A percentile compares a stretch with the other conserved stretches of the same genome.
Evolutionary conservation across 64 coral and sea anemone species (phyloP).

Genomic region (Cladopsammia gracilis): DNA sequence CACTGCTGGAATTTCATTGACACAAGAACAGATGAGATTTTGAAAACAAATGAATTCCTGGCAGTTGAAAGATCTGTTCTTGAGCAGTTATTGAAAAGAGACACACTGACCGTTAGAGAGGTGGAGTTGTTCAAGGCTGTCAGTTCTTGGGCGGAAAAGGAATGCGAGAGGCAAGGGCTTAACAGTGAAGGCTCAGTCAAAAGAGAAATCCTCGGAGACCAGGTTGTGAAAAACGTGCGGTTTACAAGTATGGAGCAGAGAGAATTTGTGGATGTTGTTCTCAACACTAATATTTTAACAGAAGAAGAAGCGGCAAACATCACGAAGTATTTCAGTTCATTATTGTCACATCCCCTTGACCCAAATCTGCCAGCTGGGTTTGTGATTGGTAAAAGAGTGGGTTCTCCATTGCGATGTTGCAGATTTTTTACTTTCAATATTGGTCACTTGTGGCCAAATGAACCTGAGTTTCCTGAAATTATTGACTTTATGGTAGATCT

Average conservation of each 20-base stretch:
- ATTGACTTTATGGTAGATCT: background rate
- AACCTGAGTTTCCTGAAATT: background rate
- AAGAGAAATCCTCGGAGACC: constrained; percentile 34
- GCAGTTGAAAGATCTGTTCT: constrained; percentile 27
- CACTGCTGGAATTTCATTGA: constrained; percentile 63
- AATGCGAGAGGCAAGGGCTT: background rate
- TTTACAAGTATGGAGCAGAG: constrained; percentile 44
- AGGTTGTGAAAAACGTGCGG: constrained; percentile 20
- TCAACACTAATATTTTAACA: constrained; percentile 33
- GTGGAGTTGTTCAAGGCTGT: constrained; percentile 40
- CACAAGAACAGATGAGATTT: background rate
- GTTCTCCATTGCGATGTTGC: background rate
- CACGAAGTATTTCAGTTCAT: background rate
- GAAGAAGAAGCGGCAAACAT: constrained; percentile 40
- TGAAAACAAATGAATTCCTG: constrained; percentile 55
- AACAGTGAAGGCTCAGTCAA: constrained; percentile 14
- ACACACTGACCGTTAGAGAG: constrained; percentile 28
- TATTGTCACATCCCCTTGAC: background rate
- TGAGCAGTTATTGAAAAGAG: constrained; percentile 35
- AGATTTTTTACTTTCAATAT: background rate
- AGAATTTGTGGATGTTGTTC: constrained; percentile 50
- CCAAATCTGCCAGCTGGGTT: background rate
- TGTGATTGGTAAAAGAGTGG: background rate
- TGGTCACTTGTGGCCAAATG: background rate
- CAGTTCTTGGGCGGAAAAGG: constrained; percentile 29